Evolutionary conservation across 2,888 invertebrate species (phyloP), one percentile per base, ranked within the genome.

Genomic region (Slavum lentiscoides): DNA sequence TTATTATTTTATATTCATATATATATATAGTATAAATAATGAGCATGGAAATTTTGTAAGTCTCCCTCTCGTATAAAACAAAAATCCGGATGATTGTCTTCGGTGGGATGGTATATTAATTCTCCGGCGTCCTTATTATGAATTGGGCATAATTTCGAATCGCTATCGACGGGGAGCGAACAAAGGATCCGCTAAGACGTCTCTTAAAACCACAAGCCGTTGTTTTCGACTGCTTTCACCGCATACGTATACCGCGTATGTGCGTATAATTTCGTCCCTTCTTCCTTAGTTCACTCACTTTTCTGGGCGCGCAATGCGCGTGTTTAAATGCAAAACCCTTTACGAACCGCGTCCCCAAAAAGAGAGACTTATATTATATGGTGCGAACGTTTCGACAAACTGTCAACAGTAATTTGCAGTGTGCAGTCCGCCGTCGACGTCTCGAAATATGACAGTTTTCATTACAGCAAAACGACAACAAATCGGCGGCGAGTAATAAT

Each of bases 201-300:
- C 55, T 55, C 21, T 19, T 58, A 75, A 75, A 39, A 58, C 74
- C 66, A 21, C 66, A 39, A 66, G 55, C 74, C 55, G 74, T 66
- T 66, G 74, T 74, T 66, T 66, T 55, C 74, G 39, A 55, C 64
- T 64, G 37, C n/a, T 5, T 55, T 62, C 53, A 17, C 21, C 37
- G 23, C 19, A 43, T 61, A 70, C n/a, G 21, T n/a, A n/a, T n/a
- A n/a, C n/a, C 19, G 8, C 55, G 37, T 37, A 73, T n/a, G 3
- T 53, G n/a, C 37, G 19, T 30, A 43, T 61, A 73, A 23, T 23
- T 43, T 7, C 49, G 49, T 11, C 9, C 7, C 6, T 4, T 43
- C 39, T n/a, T n/a, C 58, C 59, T 13, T n/a, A 61, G 72, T 61
- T 72, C 43, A 72, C 39, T 39, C 72, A 21, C 15, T 72, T 72